Evolutionary conservation across 2,888 invertebrate species (phyloP), one percentile per base, ranked within the genome.

Genomic region (Conomelus anceps): DNA sequence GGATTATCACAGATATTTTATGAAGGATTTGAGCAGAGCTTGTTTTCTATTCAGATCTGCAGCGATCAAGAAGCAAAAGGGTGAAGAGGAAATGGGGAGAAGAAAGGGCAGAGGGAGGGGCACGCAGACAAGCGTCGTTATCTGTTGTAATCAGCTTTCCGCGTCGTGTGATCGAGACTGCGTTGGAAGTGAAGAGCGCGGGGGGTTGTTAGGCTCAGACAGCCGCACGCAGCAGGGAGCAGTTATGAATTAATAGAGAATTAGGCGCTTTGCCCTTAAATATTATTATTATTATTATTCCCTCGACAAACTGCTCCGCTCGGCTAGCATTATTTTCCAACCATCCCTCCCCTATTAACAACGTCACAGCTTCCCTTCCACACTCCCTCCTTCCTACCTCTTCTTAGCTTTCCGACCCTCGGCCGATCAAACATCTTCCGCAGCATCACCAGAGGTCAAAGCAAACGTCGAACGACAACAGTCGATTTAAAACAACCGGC

Each of bases 161-260:
- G n/a, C n/a, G 63, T 4, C 63, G 63, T 63, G 63, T 63, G 63
- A n/a, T 20, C 6, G 26, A 11, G 26, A 11, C 6, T 26, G 26
- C n/a, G n/a, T n/a, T n/a, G n/a, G n/a, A n/a, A n/a, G n/a, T n/a
- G n/a, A n/a, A n/a, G n/a, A n/a, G 26, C n/a, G 63, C n/a, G 7
- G 63, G 63, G 63, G 63, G 63, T 63, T 63, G 63, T 63, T 63
- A 63, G 63, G 63, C 0, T 6, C n/a, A 63, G n/a, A 63, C 63
- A 63, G 63, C 63, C 63, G 63, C 86, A 29, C 86, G 17, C 86
- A 86, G 24, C 86, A 29, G 86, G 86, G 86, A 22, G 86, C 88
- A 34, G 89, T 89, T 89, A 89, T 89, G 89, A 89, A 89, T 89
- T 89, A 89, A 89, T 89, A 86, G 89, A 88, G 89, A 89, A 89